phyloP scores from a whole-genome alignment of 1,140 invertebrate genomes.

The Zaprionus nigranus region DNA sequence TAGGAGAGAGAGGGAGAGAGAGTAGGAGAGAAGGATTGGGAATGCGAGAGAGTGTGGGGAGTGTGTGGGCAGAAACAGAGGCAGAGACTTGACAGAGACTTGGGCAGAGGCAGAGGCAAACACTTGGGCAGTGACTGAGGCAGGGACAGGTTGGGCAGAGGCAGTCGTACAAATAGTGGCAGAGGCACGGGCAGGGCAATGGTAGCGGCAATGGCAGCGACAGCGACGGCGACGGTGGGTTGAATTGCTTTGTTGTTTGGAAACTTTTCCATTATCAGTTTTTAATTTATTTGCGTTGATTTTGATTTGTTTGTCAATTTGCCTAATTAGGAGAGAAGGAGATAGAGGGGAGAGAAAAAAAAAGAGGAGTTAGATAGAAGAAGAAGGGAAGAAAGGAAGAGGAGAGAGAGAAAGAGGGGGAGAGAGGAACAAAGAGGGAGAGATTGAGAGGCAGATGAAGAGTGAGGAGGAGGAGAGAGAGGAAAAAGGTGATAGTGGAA shows the following conservation, averaged over 20 bases:
- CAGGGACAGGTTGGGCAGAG: not conserved
- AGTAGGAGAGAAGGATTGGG: not conserved
- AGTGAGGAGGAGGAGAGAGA: no score
- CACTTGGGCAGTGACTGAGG: not conserved
- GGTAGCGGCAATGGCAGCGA: not conserved
- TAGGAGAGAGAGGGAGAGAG: not conserved
- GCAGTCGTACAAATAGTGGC: not conserved
- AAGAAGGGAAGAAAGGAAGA: no score
- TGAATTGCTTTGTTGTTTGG: not conserved
- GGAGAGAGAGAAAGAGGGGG: no score
- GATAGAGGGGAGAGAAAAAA: not conserved
- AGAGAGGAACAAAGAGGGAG: no score
- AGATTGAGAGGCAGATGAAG: no score
- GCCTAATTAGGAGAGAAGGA: conserved; percentile 36
- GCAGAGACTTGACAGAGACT: no score
- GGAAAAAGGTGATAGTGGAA: not conserved
- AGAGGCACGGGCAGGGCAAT: no score
- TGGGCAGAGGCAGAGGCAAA: not conserved
- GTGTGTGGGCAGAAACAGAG: not conserved
- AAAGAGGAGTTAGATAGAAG: not conserved
- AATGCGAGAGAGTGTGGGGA: not conserved
- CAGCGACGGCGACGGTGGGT: not conserved
- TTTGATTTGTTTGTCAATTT: conserved; percentile 42
- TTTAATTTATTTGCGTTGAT: conserved; percentile 11
- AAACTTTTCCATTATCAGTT: conserved; percentile 11